phyloP scores from a whole-genome alignment of 2,888 invertebrate species.

The Pseudococcus viburni region DNA sequence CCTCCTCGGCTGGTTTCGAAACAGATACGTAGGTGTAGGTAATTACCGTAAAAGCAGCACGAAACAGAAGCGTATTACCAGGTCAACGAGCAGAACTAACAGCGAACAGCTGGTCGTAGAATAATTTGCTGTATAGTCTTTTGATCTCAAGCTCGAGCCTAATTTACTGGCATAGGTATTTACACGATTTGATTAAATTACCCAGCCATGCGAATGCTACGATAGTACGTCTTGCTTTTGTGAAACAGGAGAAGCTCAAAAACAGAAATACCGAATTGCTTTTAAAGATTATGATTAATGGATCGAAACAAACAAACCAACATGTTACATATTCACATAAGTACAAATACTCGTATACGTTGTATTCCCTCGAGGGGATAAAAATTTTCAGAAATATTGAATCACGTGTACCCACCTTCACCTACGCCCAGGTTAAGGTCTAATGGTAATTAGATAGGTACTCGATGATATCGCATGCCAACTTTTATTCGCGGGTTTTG shows the following conservation, averaged over 20 bases:
- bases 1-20: neutral
- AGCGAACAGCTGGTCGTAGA: neutral
- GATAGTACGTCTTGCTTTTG: neutral
- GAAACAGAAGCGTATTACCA: neutral
- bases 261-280: neutral
- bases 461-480: conserved; percentile 17
- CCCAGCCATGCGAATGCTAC: neutral
- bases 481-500: neutral
- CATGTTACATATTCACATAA: neutral
- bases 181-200: neutral
- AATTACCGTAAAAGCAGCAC: conserved; percentile 10
- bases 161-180: neutral
- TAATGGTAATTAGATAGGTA: conserved; percentile 5
- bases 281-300: conserved; percentile 2
- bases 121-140: neutral
- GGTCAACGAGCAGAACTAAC: neutral
- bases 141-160: neutral
- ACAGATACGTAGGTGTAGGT: neutral
- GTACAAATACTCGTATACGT: neutral
- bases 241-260: neutral
- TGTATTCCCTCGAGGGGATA: neutral
- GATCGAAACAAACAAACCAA: neutral
- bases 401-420: neutral
- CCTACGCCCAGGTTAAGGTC: neutral
- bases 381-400: neutral